Evolutionary conservation across 53 echinoderm and acorn worm species (phyloP), one percentile per base, ranked within the genome.

Genomic region (Holothuria scabra): DNA sequence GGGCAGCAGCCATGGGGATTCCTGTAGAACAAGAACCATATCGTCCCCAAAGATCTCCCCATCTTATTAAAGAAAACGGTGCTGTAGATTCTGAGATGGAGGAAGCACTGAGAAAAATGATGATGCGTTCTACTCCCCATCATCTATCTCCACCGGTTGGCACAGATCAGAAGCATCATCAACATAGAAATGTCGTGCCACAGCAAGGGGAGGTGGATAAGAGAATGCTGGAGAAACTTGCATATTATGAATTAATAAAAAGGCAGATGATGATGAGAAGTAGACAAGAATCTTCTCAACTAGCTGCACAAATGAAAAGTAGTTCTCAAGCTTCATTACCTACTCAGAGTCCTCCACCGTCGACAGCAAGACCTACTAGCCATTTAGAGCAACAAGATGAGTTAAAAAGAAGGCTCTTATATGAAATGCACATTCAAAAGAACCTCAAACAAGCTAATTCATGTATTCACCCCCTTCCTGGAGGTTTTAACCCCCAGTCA

Each of bases 1-100:
- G 65, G 48, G 82, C 82, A 25, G 65, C 65, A 4, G 82, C 82
- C 2, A 81, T 81, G 82, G 82, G 82, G 9, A 81, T 81, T 14
- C 82, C 82, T 12, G 65, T 81, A 64, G 82, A 81, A 8, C 59
- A 81, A 28, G 58, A 56, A 58, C 59, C 78, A 4, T 30, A 14
- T 21, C 58, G 58, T 56, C 32, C 58, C 1, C 78, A 78, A 72
- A 41, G 72, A 34, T 44, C 72, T 46, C 48, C 72, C 10, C 78
- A 78, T 30, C 78, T 78, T 19, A 78, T 78, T 33, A 78, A 78
- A 58, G 78, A 78, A 29, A 78, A 78, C 31, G 78, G 78, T 23
- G 32, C 78, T 57, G 78, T 78, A 32, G 78, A 78, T 46, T 24
- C 78, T 4, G 78, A 78, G 29, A 78, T 78, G 78, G 78, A 78